Conservation (phyloP, 2,888 invertebrate species). For the Ophonus ardosiacus region DNA sequence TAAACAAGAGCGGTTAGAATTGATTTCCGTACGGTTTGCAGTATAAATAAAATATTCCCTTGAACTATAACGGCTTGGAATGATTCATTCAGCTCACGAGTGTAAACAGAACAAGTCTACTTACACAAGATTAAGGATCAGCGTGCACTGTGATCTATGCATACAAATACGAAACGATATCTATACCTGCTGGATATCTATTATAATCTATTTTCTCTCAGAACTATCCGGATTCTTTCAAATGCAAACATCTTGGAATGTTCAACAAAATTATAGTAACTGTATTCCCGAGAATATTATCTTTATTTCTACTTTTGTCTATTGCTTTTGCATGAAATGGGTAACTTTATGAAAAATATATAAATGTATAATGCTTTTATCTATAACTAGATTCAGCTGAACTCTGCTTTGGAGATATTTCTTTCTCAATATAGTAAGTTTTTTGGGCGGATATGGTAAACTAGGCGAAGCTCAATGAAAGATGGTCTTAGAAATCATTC, state of each 20-base stretch:
- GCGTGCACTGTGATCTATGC: slow-evolving; percentile 51
- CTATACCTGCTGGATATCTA: slow-evolving; percentile 43
- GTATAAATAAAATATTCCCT: slow-evolving; percentile 41
- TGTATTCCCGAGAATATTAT: neutral
- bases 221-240: neutral
- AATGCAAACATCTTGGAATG: neutral
- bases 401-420: too few species aligned
- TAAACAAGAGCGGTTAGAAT: slow-evolving; percentile 23
- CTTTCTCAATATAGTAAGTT: too few species aligned
- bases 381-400: too few species aligned
- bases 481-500: too few species aligned
- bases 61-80: slow-evolving; percentile 48
- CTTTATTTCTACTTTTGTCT: too few species aligned
- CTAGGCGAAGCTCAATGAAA: too few species aligned
- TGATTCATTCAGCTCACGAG: slow-evolving; percentile 51
- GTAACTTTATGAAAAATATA: too few species aligned
- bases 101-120: slow-evolving; percentile 58
- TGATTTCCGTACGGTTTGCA: slow-evolving; percentile 14
- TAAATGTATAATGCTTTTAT: too few species aligned
- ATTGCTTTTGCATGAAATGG: too few species aligned
- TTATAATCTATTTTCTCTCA: slow-evolving; percentile 41
- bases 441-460: too few species aligned
- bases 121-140: slow-evolving; percentile 61
- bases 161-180: slow-evolving; percentile 25
- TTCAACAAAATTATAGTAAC: neutral